phyloP scores from a whole-genome alignment of 2,888 invertebrate genomes.

The Drosophila mimetica region DNA sequence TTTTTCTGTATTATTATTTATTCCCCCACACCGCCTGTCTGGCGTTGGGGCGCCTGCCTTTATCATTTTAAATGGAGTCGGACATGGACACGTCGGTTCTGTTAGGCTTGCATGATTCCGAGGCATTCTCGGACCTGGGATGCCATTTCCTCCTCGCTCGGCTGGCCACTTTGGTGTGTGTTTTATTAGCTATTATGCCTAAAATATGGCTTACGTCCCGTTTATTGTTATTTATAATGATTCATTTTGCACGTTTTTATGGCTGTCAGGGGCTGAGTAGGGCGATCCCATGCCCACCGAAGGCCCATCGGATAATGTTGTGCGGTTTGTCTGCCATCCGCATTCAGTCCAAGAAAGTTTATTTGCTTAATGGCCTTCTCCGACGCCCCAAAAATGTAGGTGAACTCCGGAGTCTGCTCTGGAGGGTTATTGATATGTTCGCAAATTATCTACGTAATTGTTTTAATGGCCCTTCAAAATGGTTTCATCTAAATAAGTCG shows the following conservation, averaged over 20 bases:
- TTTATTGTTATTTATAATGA: conserved; percentile 79
- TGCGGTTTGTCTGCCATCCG: conserved; percentile 45
- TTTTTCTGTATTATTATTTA: conserved; percentile 11
- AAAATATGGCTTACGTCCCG: conserved; percentile 73
- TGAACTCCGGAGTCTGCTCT: background rate
- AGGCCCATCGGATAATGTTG: conserved; percentile 39
- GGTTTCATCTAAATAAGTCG: conserved; percentile 6
- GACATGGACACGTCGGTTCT: conserved; percentile 61
- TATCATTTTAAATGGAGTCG: conserved; percentile 71
- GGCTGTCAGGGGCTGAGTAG: conserved; percentile 57
- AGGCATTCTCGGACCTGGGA: conserved; percentile 27
- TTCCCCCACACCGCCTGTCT: conserved; percentile 25
- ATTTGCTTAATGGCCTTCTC: conserved; percentile 42
- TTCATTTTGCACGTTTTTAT: conserved; percentile 77
- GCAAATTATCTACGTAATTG: conserved; percentile 37
- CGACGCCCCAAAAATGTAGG: conserved; percentile 3
- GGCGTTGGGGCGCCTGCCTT: conserved; percentile 57
- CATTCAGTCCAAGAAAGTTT: conserved; percentile 37
- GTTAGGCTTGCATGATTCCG: conserved; percentile 74
- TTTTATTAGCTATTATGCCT: conserved; percentile 77
- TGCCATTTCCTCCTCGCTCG: conserved; percentile 6
- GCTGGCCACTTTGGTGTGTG: conserved; percentile 64
- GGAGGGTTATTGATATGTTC: conserved; percentile 40
- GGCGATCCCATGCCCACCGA: conserved; percentile 38
- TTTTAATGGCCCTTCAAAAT: conserved; percentile 22